phyloP scores from a whole-genome alignment of 1,140 invertebrate genomes.

The Zaprionus africanus region DNA sequence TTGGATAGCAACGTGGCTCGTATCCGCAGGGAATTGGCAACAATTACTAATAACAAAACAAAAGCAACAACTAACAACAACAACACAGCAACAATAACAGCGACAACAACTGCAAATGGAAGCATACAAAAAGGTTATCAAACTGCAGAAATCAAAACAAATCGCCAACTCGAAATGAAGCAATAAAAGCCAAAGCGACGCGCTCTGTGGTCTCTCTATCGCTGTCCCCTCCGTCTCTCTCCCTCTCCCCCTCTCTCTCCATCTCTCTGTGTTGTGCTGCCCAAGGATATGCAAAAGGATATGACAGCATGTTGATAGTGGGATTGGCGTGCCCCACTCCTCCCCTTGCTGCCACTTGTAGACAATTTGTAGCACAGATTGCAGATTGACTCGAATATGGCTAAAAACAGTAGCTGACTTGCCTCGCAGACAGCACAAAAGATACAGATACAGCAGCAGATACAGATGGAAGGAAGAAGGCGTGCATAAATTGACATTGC shows the following conservation, averaged over 20 bases:
- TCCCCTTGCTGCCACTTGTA: slow-evolving; percentile 45
- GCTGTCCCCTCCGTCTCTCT: background rate
- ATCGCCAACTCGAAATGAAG: slow-evolving; percentile 76
- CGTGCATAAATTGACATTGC: slow-evolving; percentile 62
- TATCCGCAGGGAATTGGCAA: slow-evolving; percentile 77
- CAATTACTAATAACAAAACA: slow-evolving; percentile 74
- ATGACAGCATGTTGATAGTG: slow-evolving; percentile 76
- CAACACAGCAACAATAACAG: slow-evolving; percentile 37
- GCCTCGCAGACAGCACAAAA: slow-evolving; percentile 36
- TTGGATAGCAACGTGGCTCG: slow-evolving; percentile 58
- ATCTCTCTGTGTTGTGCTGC: slow-evolving; percentile 41
- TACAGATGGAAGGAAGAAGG: slow-evolving; percentile 46
- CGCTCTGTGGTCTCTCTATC: slow-evolving; percentile 35
- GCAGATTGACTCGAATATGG: slow-evolving; percentile 26
- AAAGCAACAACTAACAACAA: slow-evolving; percentile 52
- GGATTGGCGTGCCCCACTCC: slow-evolving; percentile 36
- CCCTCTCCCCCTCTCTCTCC: slow-evolving; percentile 1
- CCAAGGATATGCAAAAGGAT: slow-evolving; percentile 80
- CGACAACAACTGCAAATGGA: slow-evolving; percentile 10
- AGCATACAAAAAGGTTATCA: slow-evolving; percentile 76
- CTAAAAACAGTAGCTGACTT: slow-evolving; percentile 63
- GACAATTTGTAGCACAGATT: slow-evolving; percentile 49
- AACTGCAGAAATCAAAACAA: slow-evolving; percentile 79
- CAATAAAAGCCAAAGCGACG: slow-evolving; percentile 73
- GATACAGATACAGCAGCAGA: slow-evolving; percentile 35